Conservation (phyloP, 2,113 vertebrate genomes). For the Calyptommatus sinebrachiatus region DNA sequence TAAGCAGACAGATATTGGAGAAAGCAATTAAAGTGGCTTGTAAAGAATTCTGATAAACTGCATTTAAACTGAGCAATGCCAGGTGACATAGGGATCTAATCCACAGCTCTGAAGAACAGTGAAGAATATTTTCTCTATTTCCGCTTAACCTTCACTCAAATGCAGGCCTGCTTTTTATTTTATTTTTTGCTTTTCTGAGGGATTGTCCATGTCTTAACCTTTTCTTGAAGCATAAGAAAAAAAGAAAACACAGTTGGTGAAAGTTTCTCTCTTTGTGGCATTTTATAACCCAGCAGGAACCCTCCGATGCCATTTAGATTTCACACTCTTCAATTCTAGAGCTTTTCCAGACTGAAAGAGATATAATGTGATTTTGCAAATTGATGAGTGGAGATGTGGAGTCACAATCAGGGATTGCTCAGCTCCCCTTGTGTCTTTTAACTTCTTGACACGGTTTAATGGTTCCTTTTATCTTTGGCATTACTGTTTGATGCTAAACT, state of each 20-base stretch:
- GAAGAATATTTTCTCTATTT: neutral
- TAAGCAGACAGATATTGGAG: conserved; percentile 57
- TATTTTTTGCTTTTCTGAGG: conserved; percentile 25
- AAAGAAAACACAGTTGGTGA: conserved; percentile 21
- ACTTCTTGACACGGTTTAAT: conserved; percentile 49
- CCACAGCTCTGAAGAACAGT: neutral
- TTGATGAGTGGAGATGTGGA: neutral
- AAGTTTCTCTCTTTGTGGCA: conserved; percentile 12
- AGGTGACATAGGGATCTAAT: neutral
- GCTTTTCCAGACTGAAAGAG: conserved; percentile 14
- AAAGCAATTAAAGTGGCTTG: conserved; percentile 58
- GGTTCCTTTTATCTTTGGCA: conserved; percentile 39
- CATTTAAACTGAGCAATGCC: conserved; percentile 28
- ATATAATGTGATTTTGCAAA: conserved; percentile 36
- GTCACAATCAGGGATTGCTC: conserved; percentile 40
- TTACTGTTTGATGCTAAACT: conserved; percentile 48
- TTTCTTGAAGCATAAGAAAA: conserved; percentile 1
- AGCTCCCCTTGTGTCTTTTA: conserved; percentile 38
- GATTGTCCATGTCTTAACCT: conserved; percentile 23
- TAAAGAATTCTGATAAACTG: conserved; percentile 61
- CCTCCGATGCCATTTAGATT: conserved; percentile 22
- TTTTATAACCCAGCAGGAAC: conserved; percentile 17
- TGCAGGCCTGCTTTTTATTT: neutral
- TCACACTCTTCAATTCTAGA: conserved; percentile 21
- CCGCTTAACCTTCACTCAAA: conserved; percentile 20